Conservation (phyloP, 2,888 invertebrate species). For the Yponomeuta malinellus region DNA sequence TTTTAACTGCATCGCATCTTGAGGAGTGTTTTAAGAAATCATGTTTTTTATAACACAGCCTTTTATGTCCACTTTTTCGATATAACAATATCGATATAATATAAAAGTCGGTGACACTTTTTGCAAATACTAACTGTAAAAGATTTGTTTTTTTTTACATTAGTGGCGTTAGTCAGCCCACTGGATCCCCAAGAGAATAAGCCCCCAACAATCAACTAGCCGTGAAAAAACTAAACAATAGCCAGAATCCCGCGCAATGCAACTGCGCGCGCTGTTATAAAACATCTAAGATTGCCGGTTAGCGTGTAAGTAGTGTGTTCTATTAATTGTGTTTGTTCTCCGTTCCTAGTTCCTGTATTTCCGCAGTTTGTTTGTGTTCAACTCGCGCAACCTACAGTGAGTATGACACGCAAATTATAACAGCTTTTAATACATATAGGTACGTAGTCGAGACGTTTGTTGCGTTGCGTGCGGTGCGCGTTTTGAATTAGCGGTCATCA, state of each 20-base stretch:
- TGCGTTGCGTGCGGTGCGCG: background rate
- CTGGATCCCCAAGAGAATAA: too few species aligned
- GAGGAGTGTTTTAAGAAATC: too few species aligned
- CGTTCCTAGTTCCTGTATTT: background rate
- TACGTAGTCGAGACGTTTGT: background rate
- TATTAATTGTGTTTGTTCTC: constrained; percentile 2
- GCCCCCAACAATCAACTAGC: too few species aligned
- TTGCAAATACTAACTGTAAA: too few species aligned
- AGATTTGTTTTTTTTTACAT: too few species aligned
- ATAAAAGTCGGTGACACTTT: too few species aligned
- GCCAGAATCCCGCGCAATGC: background rate
- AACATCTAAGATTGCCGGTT: background rate
- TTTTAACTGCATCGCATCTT: too few species aligned
- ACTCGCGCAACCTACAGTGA: background rate
- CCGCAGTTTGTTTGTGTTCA: background rate
- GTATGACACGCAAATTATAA: background rate
- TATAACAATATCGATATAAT: too few species aligned
- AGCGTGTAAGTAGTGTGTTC: constrained; percentile 2
- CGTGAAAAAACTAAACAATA: background rate
- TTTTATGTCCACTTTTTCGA: too few species aligned
- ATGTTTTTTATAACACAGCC: too few species aligned
- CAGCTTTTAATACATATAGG: background rate
- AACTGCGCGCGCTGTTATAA: background rate
- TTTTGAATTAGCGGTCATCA: background rate
- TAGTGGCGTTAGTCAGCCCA: too few species aligned